These are phyloP conservation scores for Eudyptes chrysolophus DNA, from an alignment of 2,113 vertebrate genomes.

Conservation along the genomic window DNA sequence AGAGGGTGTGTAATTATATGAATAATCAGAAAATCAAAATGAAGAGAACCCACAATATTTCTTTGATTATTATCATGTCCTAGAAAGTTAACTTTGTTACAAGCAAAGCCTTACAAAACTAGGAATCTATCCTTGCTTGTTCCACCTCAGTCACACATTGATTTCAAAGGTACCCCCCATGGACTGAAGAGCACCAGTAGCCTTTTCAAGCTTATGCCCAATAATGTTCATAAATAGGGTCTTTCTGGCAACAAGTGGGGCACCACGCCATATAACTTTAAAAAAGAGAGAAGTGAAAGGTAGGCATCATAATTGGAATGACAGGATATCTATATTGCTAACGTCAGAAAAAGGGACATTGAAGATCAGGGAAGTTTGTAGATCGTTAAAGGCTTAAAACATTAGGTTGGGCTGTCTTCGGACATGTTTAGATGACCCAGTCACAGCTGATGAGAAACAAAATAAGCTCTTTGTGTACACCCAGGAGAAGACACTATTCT, in stretches of 20 bases:
- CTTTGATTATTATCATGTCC: conserved; percentile 2
- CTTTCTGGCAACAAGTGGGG: not conserved
- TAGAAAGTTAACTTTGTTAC: conserved; percentile 33
- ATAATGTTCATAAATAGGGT: not conserved
- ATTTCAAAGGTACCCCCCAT: not conserved
- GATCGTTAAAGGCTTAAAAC: not conserved
- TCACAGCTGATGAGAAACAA: not conserved
- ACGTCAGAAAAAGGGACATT: not conserved
- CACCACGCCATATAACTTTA: not conserved
- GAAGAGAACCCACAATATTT: conserved; percentile 17
- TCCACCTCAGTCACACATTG: fast-evolving
- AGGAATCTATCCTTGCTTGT: not conserved
- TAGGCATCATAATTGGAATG: not conserved
- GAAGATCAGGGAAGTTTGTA: not conserved
- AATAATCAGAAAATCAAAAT: conserved; percentile 25
- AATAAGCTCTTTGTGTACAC: not conserved
- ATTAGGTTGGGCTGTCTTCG: not conserved
- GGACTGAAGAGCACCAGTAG: not conserved
- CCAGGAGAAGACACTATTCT: not conserved
- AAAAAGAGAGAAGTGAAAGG: not conserved
- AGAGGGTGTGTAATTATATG: conserved; percentile 3
- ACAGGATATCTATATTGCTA: not conserved
- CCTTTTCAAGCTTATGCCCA: not conserved
- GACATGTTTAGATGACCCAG: not conserved
- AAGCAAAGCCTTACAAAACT: not conserved